Evolutionary conservation across 1,140 invertebrate genomes (phyloP).

Genomic region (Drosophila repleta): DNA sequence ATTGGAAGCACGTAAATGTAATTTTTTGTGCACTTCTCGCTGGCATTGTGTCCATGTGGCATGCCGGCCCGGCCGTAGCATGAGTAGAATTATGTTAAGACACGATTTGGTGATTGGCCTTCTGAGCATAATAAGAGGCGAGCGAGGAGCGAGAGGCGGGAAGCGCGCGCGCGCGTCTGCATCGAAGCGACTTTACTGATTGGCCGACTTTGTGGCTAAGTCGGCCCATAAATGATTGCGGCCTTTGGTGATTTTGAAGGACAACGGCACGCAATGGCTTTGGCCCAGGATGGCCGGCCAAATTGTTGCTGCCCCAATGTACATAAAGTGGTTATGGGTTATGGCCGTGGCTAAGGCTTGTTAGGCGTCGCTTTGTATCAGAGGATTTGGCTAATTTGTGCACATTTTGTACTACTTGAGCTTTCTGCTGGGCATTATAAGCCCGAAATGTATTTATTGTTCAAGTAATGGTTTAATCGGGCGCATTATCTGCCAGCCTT

Average conservation of each 20-base stretch:
- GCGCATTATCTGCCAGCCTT: not conserved
- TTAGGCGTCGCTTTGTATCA: slow-evolving; percentile 37
- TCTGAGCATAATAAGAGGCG: slow-evolving; percentile 42
- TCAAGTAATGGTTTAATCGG: slow-evolving; percentile 50
- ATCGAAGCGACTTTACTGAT: slow-evolving; percentile 51
- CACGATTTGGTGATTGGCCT: slow-evolving; percentile 77
- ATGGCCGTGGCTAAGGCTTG: slow-evolving; percentile 33
- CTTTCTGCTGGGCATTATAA: slow-evolving; percentile 13
- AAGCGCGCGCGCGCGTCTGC: not conserved
- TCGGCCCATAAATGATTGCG: slow-evolving; percentile 56
- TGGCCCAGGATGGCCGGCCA: slow-evolving; percentile 1
- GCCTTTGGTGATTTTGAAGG: slow-evolving; percentile 53
- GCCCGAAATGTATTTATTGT: slow-evolving; percentile 48
- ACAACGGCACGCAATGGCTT: slow-evolving; percentile 36
- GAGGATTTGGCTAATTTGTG: slow-evolving; percentile 75
- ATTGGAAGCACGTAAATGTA: slow-evolving; percentile 82
- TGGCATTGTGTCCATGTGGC: slow-evolving; percentile 49
- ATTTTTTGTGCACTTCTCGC: slow-evolving; percentile 69
- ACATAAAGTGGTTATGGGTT: slow-evolving; percentile 62
- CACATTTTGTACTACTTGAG: slow-evolving; percentile 56
- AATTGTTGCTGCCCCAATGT: slow-evolving; percentile 13
- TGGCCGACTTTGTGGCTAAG: slow-evolving; percentile 55
- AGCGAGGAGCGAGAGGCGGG: not conserved
- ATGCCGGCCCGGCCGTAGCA: slow-evolving; percentile 24
- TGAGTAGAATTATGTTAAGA: slow-evolving; percentile 77